These are phyloP conservation scores for Empis stercorea DNA, from an alignment of 2,888 invertebrate genomes.

Conservation along the genomic window DNA sequence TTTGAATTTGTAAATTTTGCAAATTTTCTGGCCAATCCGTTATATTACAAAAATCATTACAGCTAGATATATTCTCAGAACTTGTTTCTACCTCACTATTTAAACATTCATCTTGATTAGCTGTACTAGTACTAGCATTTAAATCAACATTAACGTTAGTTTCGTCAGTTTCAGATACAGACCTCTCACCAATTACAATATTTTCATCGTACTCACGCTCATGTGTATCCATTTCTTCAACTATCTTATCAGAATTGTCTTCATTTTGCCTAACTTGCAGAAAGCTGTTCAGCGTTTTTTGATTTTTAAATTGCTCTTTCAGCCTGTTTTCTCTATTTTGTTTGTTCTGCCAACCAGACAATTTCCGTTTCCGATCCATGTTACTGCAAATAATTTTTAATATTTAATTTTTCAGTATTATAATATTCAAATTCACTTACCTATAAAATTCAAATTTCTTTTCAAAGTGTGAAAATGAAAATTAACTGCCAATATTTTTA, in stretches of 20 bases:
- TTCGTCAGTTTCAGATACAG: neutral
- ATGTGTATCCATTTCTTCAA: neutral
- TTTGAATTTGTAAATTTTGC: constrained; percentile 1
- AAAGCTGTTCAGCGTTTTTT: neutral
- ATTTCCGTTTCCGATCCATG: neutral
- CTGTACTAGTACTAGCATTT: neutral
- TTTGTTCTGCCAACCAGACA: neutral
- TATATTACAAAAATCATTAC: neutral
- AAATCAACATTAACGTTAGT: neutral
- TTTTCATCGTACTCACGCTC: neutral
- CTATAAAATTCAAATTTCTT: neutral
- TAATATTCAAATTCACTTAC: neutral
- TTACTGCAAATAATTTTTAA: neutral
- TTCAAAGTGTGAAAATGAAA: neutral
- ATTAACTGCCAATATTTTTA: neutral
- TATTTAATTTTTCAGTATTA: neutral
- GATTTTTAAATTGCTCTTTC: neutral
- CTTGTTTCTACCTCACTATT: neutral
- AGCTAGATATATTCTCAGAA: neutral
- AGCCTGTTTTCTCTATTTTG: neutral
- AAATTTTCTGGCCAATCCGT: neutral
- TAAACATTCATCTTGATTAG: neutral
- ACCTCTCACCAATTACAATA: neutral
- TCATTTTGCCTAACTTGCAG: neutral
- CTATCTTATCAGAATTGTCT: neutral